These are phyloP conservation scores for Parazoanthus darwini DNA, from an alignment of 92 coral and sea anemone species.

Conservation along the genomic window DNA sequence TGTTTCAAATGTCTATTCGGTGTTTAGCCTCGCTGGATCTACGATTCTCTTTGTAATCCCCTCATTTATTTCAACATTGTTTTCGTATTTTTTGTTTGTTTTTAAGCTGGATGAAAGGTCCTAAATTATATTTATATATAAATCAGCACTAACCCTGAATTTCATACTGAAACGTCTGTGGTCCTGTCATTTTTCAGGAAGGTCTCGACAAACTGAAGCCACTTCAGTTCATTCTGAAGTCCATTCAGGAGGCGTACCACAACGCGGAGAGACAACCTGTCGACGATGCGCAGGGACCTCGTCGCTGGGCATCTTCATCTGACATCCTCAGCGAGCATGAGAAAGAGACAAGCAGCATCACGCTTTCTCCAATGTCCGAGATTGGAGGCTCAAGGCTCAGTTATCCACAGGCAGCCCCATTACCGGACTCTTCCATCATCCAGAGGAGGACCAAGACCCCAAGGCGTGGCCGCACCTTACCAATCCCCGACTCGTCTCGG, in stretches of 20 bases:
- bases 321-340: constrained; percentile 81
- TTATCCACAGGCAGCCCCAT: constrained; percentile 35
- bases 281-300: constrained; percentile 50
- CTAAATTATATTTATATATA: background rate
- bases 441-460: constrained; percentile 39
- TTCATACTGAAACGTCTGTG: background rate
- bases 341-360: constrained; percentile 59
- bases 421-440: constrained; percentile 26
- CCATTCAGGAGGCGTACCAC: constrained; percentile 80
- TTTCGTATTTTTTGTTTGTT: too few relatives aligned
- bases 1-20: too few relatives aligned
- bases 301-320: constrained; percentile 88
- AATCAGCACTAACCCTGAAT: too few relatives aligned
- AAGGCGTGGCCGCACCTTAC: constrained; percentile 36
- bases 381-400: constrained; percentile 37
- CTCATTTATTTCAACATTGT: too few relatives aligned
- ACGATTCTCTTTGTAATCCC: too few relatives aligned
- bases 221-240: constrained; percentile 77
- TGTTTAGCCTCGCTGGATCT: too few relatives aligned
- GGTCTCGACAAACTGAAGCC: constrained; percentile 81
- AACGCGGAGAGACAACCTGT: constrained; percentile 58
- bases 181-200: constrained; percentile 54
- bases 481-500: constrained; percentile 48
- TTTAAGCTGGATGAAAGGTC: background rate
- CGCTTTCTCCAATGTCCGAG: constrained; percentile 74